phyloP scores from a whole-genome alignment of 2,113 vertebrate species.

The Tachycineta bicolor region DNA sequence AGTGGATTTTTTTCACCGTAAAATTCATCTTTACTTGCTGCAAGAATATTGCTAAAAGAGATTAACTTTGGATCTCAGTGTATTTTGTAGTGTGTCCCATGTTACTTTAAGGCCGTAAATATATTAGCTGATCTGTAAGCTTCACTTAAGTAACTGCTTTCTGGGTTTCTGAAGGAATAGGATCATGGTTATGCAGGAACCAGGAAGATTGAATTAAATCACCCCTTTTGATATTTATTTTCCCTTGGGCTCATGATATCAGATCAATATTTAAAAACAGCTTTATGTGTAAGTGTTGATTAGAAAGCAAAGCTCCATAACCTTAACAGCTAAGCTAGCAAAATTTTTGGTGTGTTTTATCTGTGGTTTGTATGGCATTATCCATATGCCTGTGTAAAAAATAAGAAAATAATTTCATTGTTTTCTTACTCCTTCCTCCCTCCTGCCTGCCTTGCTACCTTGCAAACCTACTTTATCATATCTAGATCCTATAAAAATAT shows the following conservation, averaged over 20 bases:
- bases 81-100: slow-evolving; percentile 17
- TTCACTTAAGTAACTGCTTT: slow-evolving; percentile 30
- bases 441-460: not conserved
- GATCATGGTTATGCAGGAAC: slow-evolving; percentile 15
- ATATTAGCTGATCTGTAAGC: slow-evolving; percentile 44
- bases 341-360: not conserved
- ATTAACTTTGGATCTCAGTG: slow-evolving; percentile 47
- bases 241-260: not conserved
- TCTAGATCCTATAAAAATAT: slow-evolving; percentile 21
- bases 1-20: slow-evolving; percentile 55
- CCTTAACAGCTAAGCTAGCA: not conserved
- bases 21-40: slow-evolving; percentile 49
- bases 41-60: slow-evolving; percentile 47
- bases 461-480: not conserved
- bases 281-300: not conserved
- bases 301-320: slow-evolving; percentile 27
- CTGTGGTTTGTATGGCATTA: not conserved
- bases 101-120: slow-evolving; percentile 60
- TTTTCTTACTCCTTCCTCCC: not conserved
- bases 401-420: not conserved
- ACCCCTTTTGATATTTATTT: slow-evolving; percentile 10
- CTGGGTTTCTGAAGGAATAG: slow-evolving; percentile 29
- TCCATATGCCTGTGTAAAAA: not conserved
- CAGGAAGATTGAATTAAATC: slow-evolving; percentile 52
- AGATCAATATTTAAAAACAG: slow-evolving; percentile 40